A percentile compares a stretch with the other conserved stretches of the same genome.
phyloP scores from a whole-genome alignment of 2,888 invertebrate genomes.

The Parapristionchus giblindavisi region DNA sequence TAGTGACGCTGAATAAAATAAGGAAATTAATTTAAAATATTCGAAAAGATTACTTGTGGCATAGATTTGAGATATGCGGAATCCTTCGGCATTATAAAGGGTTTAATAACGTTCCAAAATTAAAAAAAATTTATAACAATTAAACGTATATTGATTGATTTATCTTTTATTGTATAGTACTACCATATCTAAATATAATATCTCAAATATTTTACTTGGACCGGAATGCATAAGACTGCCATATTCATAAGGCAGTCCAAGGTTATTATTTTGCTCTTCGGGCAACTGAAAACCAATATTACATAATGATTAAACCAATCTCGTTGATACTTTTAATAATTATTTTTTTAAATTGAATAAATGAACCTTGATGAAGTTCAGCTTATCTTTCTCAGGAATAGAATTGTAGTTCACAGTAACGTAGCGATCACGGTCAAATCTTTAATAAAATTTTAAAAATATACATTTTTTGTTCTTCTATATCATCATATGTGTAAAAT shows the following conservation, averaged over 20 bases:
- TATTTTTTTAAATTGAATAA: neutral
- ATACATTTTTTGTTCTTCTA: too few species aligned
- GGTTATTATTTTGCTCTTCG: conserved; percentile 1
- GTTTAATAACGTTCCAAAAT: neutral
- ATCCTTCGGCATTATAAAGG: neutral
- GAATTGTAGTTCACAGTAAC: neutral
- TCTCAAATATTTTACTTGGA: too few species aligned
- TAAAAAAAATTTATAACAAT: neutral
- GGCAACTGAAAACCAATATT: neutral
- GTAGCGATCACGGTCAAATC: conserved; percentile 16
- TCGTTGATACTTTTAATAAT: neutral
- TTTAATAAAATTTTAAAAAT: too few species aligned
- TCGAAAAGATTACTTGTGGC: conserved; percentile 3
- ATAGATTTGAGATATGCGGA: neutral
- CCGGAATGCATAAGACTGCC: conserved; percentile 27
- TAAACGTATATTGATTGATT: too few species aligned
- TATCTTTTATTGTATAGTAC: too few species aligned
- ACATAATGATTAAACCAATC: too few species aligned
- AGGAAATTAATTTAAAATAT: neutral
- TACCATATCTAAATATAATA: too few species aligned
- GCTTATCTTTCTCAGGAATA: neutral
- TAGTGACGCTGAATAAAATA: conserved; percentile 3
- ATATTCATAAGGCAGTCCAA: conserved; percentile 19
- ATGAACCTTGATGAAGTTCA: conserved; percentile 3
- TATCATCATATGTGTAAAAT: too few species aligned